These are phyloP conservation scores for Ochlodes sylvanus DNA, from an alignment of 2,888 invertebrate genomes.

Conservation along the genomic window DNA sequence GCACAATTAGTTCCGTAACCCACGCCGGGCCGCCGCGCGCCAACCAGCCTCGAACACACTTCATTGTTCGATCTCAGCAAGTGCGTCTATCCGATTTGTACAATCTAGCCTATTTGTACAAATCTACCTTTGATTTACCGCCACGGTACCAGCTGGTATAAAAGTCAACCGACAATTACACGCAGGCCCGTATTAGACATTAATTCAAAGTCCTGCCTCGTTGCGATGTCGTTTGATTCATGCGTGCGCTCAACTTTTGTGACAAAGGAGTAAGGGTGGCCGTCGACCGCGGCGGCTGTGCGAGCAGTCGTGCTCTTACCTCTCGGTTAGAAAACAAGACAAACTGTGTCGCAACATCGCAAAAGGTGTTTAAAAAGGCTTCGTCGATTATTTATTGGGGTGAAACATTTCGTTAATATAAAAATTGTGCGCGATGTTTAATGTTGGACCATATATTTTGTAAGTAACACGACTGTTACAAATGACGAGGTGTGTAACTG, in stretches of 20 bases:
- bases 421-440: too few relatives aligned
- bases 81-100: slow-evolving; percentile 34
- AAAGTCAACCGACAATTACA: slow-evolving; percentile 75
- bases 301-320: neutral
- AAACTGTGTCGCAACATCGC: too few relatives aligned
- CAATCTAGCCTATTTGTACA: slow-evolving; percentile 60
- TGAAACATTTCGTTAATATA: too few relatives aligned
- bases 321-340: too few relatives aligned
- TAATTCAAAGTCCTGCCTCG: slow-evolving; percentile 53
- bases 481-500: too few relatives aligned
- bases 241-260: slow-evolving; percentile 56
- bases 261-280: slow-evolving; percentile 25
- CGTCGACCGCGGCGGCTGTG: neutral
- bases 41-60: neutral
- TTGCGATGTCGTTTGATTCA: slow-evolving; percentile 66
- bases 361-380: too few relatives aligned
- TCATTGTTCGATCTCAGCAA: slow-evolving; percentile 25
- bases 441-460: too few relatives aligned
- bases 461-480: too few relatives aligned
- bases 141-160: slow-evolving; percentile 56
- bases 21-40: neutral
- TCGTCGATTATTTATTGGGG: too few relatives aligned
- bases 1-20: slow-evolving; percentile 19
- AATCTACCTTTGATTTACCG: slow-evolving; percentile 67
- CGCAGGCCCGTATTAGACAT: slow-evolving; percentile 70